A percentile compares a stretch with the other conserved stretches of the same genome.
phyloP scores from a whole-genome alignment of 2,113 vertebrate genomes.

The Microtus ochrogaster region DNA sequence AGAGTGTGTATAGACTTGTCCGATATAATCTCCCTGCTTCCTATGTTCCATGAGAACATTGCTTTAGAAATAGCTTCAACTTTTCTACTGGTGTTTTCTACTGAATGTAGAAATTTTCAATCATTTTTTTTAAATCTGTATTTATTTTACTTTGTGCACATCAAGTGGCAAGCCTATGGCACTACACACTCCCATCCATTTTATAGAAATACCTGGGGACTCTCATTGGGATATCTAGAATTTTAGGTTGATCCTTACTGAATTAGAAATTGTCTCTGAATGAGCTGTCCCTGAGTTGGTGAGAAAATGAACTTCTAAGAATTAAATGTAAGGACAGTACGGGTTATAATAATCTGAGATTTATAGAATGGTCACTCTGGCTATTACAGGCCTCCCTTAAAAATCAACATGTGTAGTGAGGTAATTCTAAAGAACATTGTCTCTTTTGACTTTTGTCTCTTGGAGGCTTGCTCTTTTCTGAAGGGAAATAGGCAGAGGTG shows the following conservation, averaged over 20 bases:
- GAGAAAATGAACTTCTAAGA: background rate
- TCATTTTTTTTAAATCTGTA: too few relatives aligned
- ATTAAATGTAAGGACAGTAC: background rate
- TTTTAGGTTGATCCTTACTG: background rate
- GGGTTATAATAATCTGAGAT: background rate
- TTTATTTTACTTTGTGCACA: background rate
- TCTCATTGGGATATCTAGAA: background rate
- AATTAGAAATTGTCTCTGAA: background rate
- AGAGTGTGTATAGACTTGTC: too few relatives aligned
- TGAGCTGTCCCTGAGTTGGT: background rate
- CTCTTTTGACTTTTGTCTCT: background rate
- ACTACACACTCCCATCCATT: background rate
- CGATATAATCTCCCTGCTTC: too few relatives aligned
- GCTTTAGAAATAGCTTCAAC: background rate
- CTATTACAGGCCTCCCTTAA: background rate
- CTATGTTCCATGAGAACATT: background rate
- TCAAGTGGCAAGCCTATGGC: too few relatives aligned
- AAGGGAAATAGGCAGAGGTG: background rate
- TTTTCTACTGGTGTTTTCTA: background rate
- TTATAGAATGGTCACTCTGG: background rate
- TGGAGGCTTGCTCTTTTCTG: background rate
- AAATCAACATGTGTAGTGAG: background rate
- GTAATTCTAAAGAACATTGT: background rate
- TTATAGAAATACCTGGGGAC: background rate
- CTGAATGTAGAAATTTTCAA: too few relatives aligned